Evolutionary conservation across 2,888 invertebrate species (phyloP).

Genomic region (Agonopterix heracliana): DNA sequence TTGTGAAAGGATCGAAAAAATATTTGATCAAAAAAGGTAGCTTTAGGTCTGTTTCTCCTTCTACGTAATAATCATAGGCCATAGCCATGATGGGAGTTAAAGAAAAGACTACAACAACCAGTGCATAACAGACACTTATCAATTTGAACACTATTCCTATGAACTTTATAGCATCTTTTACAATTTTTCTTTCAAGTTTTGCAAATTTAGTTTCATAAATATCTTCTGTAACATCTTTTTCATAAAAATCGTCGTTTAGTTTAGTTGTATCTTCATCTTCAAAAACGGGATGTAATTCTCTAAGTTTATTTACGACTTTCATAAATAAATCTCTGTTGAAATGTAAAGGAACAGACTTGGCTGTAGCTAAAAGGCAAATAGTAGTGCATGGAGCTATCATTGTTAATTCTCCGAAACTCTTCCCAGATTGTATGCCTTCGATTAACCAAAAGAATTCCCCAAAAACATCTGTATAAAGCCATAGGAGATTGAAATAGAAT

Average conservation of each 20-base stretch:
- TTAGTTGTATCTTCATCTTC: slow-evolving; percentile 9
- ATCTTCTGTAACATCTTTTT: neutral
- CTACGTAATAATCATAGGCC: slow-evolving; percentile 28
- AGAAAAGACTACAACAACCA: slow-evolving; percentile 35
- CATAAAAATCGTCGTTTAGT: neutral
- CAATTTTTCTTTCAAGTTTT: slow-evolving; percentile 22
- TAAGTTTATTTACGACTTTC: slow-evolving; percentile 31
- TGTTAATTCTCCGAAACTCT: slow-evolving; percentile 39
- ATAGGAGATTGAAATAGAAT: slow-evolving; percentile 30
- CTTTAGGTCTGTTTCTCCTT: slow-evolving; percentile 26
- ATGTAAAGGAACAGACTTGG: slow-evolving; percentile 34
- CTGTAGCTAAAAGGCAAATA: slow-evolving; percentile 35
- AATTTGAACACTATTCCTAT: slow-evolving; percentile 20
- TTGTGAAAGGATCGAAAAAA: slow-evolving; percentile 37
- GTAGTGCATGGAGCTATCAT: slow-evolving; percentile 41
- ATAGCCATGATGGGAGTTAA: slow-evolving; percentile 34
- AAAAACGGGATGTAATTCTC: slow-evolving; percentile 31
- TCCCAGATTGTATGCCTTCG: slow-evolving; percentile 32
- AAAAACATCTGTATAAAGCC: slow-evolving; percentile 36
- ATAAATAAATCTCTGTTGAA: slow-evolving; percentile 27
- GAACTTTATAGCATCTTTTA: slow-evolving; percentile 26
- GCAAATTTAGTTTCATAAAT: neutral
- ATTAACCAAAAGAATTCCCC: slow-evolving; percentile 42
- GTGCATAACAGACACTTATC: slow-evolving; percentile 19
- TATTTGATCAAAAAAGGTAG: slow-evolving; percentile 46